Evolutionary conservation across 1,140 invertebrate genomes (phyloP).

Genomic region (Cepaea nemoralis): DNA sequence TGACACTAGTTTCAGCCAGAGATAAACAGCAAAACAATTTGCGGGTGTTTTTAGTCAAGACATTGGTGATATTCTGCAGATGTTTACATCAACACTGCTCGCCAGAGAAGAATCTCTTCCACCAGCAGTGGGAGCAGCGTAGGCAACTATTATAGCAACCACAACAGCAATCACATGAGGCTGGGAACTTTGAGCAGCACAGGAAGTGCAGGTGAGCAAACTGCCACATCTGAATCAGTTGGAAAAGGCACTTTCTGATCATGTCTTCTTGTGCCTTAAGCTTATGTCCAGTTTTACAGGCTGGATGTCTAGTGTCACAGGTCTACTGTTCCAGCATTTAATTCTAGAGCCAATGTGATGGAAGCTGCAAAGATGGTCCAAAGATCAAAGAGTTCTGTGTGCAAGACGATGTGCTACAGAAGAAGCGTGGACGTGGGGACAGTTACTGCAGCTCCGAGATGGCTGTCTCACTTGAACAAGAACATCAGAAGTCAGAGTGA

Average conservation of each 20-base stretch:
- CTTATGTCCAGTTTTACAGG: too few relatives aligned
- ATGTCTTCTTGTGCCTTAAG: too few relatives aligned
- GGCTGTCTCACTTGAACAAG: too few relatives aligned
- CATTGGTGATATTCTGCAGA: slow-evolving; percentile 17
- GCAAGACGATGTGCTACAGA: slow-evolving; percentile 54
- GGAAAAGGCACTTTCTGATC: slow-evolving; percentile 35
- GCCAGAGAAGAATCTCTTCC: background rate
- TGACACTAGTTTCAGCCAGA: too few relatives aligned
- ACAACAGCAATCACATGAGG: slow-evolving; percentile 27
- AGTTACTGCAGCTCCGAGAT: too few relatives aligned
- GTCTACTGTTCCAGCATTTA: background rate
- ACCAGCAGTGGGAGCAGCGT: background rate
- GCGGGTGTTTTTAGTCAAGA: too few relatives aligned
- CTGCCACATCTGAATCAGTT: background rate
- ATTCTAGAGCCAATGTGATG: slow-evolving; percentile 42
- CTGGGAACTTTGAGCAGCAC: background rate
- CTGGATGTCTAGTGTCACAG: slow-evolving; percentile 40
- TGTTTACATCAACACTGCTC: slow-evolving; percentile 15
- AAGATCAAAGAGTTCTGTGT: slow-evolving; percentile 58
- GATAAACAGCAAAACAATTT: too few relatives aligned
- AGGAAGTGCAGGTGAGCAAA: background rate
- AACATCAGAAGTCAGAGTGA: too few relatives aligned
- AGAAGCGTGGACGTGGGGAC: too few relatives aligned
- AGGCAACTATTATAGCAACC: background rate
- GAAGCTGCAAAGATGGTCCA: slow-evolving; percentile 52